phyloP scores from a whole-genome alignment of 2,797 vertebrate genomes.

The Tokudaia muenninki region DNA sequence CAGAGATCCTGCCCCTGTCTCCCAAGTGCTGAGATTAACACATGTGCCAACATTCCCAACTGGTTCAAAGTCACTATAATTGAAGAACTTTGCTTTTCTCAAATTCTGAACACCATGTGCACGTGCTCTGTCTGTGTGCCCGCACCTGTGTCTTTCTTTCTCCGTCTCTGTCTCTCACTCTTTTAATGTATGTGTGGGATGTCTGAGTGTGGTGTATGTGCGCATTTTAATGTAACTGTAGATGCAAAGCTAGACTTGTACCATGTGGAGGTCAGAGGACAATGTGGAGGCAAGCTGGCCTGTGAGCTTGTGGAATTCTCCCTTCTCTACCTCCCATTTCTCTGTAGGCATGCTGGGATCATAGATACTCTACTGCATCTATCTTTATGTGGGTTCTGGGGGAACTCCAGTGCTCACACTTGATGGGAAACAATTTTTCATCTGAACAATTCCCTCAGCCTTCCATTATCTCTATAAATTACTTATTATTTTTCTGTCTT shows the following conservation, averaged over 20 bases:
- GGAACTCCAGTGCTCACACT: neutral
- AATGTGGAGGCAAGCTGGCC: neutral
- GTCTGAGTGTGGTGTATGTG: neutral
- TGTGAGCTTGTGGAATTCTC: neutral
- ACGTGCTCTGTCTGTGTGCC: neutral
- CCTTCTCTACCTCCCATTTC: neutral
- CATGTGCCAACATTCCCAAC: neutral
- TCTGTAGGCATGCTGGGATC: neutral
- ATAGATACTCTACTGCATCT: neutral
- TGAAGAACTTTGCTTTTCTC: neutral
- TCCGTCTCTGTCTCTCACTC: neutral
- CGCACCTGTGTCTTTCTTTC: neutral
- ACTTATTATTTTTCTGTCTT: neutral
- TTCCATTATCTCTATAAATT: neutral
- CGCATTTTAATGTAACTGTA: neutral
- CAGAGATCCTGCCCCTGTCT: neutral
- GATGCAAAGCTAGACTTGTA: neutral
- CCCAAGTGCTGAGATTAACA: neutral
- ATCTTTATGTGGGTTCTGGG: neutral
- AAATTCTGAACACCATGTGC: constrained; percentile 11
- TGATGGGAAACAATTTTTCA: neutral
- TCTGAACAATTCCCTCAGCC: neutral
- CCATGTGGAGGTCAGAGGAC: neutral
- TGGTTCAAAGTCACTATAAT: neutral
- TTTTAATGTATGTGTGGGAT: neutral